A percentile compares a stretch with the other conserved stretches of the same genome.
Conservation (phyloP, 2,888 invertebrate species). For the Poecilus cupreus region DNA sequence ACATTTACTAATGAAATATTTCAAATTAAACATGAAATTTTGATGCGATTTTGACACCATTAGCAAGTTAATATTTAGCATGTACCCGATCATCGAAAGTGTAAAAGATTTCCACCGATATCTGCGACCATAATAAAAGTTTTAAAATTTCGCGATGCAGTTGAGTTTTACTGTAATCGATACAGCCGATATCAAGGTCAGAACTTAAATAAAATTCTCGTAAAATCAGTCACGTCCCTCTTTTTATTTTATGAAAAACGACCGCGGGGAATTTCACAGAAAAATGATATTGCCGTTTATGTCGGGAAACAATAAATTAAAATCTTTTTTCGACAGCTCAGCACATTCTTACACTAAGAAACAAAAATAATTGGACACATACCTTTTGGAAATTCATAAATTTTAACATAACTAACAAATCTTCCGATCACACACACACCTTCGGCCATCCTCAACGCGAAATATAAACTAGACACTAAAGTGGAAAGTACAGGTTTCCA, state of each 20-base stretch:
- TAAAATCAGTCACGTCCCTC: conserved; percentile 39
- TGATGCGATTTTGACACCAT: no score
- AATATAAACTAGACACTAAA: background rate
- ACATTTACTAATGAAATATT: no score
- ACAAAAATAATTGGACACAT: background rate
- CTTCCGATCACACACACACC: background rate
- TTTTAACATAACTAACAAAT: conserved; percentile 27
- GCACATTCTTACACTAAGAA: background rate
- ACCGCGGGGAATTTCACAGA: conserved; percentile 13
- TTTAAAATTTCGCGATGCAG: conserved; percentile 34
- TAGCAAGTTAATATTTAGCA: no score
- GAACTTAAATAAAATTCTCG: conserved; percentile 43
- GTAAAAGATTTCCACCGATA: conserved; percentile 6
- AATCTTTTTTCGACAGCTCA: conserved; percentile 6
- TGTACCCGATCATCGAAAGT: no score
- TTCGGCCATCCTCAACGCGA: background rate
- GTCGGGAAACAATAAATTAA: conserved; percentile 20
- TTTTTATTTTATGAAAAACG: conserved; percentile 36
- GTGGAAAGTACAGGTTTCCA: background rate
- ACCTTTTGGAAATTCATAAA: conserved; percentile 7
- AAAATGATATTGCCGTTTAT: conserved; percentile 35
- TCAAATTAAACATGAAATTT: no score
- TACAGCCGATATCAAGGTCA: conserved; percentile 45
- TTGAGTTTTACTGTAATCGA: conserved; percentile 45
- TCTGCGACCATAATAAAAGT: conserved; percentile 16